Conservation (phyloP, 37 sponge, comb jelly and placozoan genomes). For the Aphrocallistes beatrix region DNA sequence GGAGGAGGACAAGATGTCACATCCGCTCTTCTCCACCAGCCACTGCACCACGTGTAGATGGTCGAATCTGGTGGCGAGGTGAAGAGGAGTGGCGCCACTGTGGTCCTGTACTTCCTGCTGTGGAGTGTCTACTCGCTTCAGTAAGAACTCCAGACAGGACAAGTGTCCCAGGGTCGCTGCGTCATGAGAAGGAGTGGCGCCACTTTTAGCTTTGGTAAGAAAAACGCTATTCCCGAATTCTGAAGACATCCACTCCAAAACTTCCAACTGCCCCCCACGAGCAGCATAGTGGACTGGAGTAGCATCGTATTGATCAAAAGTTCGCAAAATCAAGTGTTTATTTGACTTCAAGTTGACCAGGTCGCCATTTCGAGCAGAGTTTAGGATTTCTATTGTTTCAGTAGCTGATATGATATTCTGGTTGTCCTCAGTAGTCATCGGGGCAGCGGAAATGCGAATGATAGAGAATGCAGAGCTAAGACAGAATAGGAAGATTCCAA, state of each 20-base stretch:
- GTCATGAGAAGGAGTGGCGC: constrained; percentile 81
- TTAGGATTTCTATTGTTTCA: background rate
- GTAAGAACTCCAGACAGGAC: constrained; percentile 57
- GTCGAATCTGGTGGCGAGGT: constrained; percentile 76
- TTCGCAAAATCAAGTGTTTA: background rate
- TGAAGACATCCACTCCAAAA: constrained; percentile 56
- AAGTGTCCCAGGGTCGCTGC: constrained; percentile 79
- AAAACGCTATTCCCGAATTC: constrained; percentile 35
- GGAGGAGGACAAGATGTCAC: constrained; percentile 39
- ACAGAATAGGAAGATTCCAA: no score
- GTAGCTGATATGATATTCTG: no score
- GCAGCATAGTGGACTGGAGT: constrained; percentile 82
- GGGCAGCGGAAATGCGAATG: no score
- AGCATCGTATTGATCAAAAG: constrained; percentile 56
- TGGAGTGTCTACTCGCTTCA: constrained; percentile 39
- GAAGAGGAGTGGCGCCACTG: constrained; percentile 63
- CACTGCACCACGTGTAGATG: constrained; percentile 50
- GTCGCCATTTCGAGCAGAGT: background rate
- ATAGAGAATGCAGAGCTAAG: no score
- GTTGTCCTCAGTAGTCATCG: no score
- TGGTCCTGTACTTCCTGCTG: constrained; percentile 55
- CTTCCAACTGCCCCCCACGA: constrained; percentile 54
- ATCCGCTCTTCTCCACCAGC: constrained; percentile 52
- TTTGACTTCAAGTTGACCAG: background rate
- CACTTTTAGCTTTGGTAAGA: constrained; percentile 51